Evolutionary conservation across 2,888 invertebrate species (phyloP).

Genomic region (Synergus gifuensis): DNA sequence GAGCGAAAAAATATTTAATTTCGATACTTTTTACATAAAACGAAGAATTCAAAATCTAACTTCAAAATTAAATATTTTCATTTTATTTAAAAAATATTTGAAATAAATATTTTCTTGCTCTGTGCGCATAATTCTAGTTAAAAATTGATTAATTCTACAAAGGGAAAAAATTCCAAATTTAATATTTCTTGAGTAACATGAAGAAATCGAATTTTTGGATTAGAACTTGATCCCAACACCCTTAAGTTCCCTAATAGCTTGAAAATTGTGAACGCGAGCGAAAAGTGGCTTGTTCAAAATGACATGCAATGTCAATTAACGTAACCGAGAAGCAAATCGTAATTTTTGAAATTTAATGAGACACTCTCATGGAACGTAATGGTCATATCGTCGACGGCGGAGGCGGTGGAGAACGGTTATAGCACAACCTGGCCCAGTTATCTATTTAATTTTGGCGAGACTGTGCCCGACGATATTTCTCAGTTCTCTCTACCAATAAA

Average conservation of each 20-base stretch:
- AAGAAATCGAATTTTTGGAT: too few species aligned
- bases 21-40: too few species aligned
- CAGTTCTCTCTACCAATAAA: constrained; percentile 12
- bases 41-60: too few species aligned
- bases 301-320: constrained; percentile 9
- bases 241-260: background rate
- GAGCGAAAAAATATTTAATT: too few species aligned
- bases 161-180: too few species aligned
- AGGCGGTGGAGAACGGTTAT: constrained; percentile 64
- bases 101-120: too few species aligned
- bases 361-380: constrained; percentile 2
- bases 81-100: too few species aligned
- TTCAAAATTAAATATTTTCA: too few species aligned
- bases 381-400: constrained; percentile 42
- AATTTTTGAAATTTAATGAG: constrained; percentile 23
- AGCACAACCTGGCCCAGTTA: constrained; percentile 69
- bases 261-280: background rate
- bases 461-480: constrained; percentile 5
- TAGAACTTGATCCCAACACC: too few species aligned
- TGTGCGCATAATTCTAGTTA: too few species aligned
- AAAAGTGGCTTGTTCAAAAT: background rate
- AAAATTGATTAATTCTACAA: too few species aligned
- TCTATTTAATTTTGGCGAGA: constrained; percentile 64
- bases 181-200: too few species aligned
- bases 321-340: background rate